Evolutionary conservation across 1,140 invertebrate species (phyloP).

Genomic region (Stegodyphus mimosarum): DNA sequence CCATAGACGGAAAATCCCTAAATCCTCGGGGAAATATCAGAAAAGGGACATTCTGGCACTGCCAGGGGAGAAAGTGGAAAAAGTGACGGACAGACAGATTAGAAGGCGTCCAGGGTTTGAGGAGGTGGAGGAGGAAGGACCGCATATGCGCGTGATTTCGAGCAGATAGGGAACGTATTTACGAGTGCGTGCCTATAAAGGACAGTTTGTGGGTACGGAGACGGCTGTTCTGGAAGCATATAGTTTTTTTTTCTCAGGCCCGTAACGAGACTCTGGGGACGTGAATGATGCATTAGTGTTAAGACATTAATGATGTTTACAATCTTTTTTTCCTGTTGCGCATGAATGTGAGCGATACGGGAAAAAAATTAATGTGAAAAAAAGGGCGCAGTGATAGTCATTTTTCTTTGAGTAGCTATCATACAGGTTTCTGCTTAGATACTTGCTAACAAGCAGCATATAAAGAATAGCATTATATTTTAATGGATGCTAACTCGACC

Average conservation of each 20-base stretch:
- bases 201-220: neutral
- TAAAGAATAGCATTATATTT: no score
- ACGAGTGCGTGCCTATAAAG: slow-evolving; percentile 26
- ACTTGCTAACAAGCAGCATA: no score
- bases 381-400: slow-evolving; percentile 24
- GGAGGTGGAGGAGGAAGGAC: neutral
- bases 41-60: slow-evolving; percentile 5
- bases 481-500: no score
- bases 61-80: neutral
- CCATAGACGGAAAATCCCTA: slow-evolving; percentile 6
- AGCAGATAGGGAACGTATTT: slow-evolving; percentile 37
- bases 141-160: slow-evolving; percentile 35
- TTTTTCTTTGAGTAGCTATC: slow-evolving; percentile 28
- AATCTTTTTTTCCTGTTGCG: slow-evolving; percentile 25
- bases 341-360: neutral
- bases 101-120: neutral
- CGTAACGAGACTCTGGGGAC: slow-evolving; percentile 37
- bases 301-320: slow-evolving; percentile 54
- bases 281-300: slow-evolving; percentile 24
- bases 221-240: neutral
- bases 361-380: neutral
- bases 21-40: slow-evolving; percentile 5
- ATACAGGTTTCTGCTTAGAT: no score
- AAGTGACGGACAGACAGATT: slow-evolving; percentile 16
- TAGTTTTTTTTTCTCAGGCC: slow-evolving; percentile 12